phyloP scores from a whole-genome alignment of 2,113 vertebrate species.

The Cheirogaleus medius region DNA sequence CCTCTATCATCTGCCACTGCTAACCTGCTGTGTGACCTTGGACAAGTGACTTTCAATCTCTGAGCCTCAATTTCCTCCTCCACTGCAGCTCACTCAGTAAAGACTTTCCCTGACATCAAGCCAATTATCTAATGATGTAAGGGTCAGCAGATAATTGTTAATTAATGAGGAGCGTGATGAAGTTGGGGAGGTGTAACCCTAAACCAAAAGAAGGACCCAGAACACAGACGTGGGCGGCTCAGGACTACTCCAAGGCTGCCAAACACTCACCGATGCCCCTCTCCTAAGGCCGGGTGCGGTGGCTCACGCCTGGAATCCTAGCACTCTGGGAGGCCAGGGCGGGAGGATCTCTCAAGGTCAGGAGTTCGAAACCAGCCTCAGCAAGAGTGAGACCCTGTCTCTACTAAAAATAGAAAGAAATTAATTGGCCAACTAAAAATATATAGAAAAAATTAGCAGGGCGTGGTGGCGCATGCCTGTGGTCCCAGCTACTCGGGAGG shows the following conservation, averaged over 20 bases:
- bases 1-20: rapidly evolving
- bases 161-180: neutral
- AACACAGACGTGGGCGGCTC: neutral
- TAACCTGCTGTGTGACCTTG: neutral
- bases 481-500: no score
- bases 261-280: rapidly evolving
- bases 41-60: neutral
- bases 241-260: neutral
- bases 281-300: no score
- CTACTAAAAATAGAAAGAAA: no score
- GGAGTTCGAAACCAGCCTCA: no score
- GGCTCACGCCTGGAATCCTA: no score
- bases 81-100: neutral
- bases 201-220: neutral
- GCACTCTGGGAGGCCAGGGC: no score
- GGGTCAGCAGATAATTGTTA: neutral
- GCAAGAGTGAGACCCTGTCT: no score
- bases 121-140: neutral
- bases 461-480: no score
- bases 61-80: neutral
- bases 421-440: no score
- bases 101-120: neutral
- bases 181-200: neutral
- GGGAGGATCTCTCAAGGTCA: no score
- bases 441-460: no score